Percentiles rank a stretch among this genome's conserved stretches.
Evolutionary conservation across 2,888 invertebrate species (phyloP).

Genomic region (Melanchra persicariae): DNA sequence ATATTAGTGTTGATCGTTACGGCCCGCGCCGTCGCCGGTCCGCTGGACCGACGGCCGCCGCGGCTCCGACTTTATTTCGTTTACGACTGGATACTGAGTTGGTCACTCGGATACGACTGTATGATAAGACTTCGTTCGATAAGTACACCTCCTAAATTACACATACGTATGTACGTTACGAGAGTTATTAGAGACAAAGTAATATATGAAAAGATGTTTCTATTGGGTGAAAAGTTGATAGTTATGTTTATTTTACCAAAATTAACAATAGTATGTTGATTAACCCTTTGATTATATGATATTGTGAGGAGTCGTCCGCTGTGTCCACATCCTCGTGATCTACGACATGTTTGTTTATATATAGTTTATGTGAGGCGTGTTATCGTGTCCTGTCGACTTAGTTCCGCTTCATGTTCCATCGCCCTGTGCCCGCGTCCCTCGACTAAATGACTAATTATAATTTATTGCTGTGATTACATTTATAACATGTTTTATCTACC

Average conservation of each 20-base stretch:
- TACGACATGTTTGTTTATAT: constrained; percentile 80
- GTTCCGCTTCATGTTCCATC: constrained; percentile 84
- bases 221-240: constrained; percentile 88
- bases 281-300: constrained; percentile 80
- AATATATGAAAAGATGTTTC: constrained; percentile 89
- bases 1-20: constrained; percentile 87
- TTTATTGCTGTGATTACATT: constrained; percentile 90
- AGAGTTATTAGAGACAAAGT: constrained; percentile 87
- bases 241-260: constrained; percentile 89
- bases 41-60: constrained; percentile 64
- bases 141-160: constrained; percentile 86
- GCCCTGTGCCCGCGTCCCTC: constrained; percentile 81
- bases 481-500: constrained; percentile 81
- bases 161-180: constrained; percentile 82
- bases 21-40: constrained; percentile 71
- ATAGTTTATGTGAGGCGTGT: constrained; percentile 86
- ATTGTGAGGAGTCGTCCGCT: constrained; percentile 73
- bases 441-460: constrained; percentile 83
- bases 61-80: constrained; percentile 78
- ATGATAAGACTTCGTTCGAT: constrained; percentile 83
- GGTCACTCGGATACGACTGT: constrained; percentile 88
- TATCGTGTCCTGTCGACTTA: constrained; percentile 84
- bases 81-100: constrained; percentile 86
- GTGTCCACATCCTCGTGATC: constrained; percentile 68
- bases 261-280: constrained; percentile 81